phyloP scores from a whole-genome alignment of 2,888 invertebrate species.

The Hydrotaea diabolus region DNA sequence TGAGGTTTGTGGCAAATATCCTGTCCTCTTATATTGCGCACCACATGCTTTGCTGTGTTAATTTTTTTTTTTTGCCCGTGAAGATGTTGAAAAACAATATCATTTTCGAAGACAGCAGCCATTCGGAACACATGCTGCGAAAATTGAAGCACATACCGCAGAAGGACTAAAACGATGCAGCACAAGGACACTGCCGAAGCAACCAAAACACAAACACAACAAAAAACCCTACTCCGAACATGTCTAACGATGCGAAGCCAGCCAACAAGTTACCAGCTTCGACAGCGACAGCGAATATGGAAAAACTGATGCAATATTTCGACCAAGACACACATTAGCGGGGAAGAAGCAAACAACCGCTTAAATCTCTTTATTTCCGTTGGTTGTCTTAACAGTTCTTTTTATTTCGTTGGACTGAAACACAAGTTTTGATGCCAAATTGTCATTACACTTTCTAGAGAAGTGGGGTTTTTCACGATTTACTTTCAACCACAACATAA shows the following conservation, averaged over 20 bases:
- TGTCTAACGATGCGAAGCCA: background rate
- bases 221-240: no score
- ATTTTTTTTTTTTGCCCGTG: background rate
- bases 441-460: slow-evolving; percentile 45
- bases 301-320: slow-evolving; percentile 24
- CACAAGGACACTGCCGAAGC: slow-evolving; percentile 35
- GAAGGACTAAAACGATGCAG: background rate
- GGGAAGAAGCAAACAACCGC: background rate
- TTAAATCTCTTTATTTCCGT: slow-evolving; percentile 37
- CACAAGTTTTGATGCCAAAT: slow-evolving; percentile 57
- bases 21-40: slow-evolving; percentile 4
- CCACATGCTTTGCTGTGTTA: slow-evolving; percentile 35
- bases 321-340: background rate
- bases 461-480: background rate
- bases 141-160: slow-evolving; percentile 23
- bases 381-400: slow-evolving; percentile 24
- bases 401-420: slow-evolving; percentile 40
- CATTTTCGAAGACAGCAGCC: slow-evolving; percentile 17
- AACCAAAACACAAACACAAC: background rate
- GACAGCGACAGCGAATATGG: background rate
- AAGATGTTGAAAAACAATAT: slow-evolving; percentile 2
- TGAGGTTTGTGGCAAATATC: slow-evolving; percentile 36
- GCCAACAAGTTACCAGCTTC: background rate
- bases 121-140: slow-evolving; percentile 41
- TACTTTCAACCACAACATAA: slow-evolving; percentile 25